A percentile compares a stretch with the other conserved stretches of the same genome.
Conservation (phyloP, 1,140 invertebrate genomes). For the Mercenaria mercenaria region DNA sequence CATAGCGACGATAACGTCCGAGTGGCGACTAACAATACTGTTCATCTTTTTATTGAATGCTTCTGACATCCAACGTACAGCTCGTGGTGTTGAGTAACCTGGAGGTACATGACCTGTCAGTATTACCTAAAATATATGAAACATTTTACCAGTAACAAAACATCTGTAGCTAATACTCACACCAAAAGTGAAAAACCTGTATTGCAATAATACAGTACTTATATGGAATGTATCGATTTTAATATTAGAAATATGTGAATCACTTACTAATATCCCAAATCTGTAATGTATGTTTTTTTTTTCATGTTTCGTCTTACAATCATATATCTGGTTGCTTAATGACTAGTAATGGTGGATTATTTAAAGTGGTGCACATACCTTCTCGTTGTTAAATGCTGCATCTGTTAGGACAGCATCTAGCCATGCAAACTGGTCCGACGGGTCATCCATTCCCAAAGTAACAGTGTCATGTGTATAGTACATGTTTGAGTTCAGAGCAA, state of each 20-base stretch:
- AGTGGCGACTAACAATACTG: constrained; percentile 88
- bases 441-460: constrained; percentile 79
- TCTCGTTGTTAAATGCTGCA: constrained; percentile 90
- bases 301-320: no score
- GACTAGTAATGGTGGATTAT: no score
- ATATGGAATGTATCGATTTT: no score
- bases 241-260: no score
- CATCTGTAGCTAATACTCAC: no score
- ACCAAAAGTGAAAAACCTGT: no score
- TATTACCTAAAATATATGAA: constrained; percentile 90
- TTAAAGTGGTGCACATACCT: no score
- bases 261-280: no score
- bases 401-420: constrained; percentile 90
- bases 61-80: constrained; percentile 88
- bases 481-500: constrained; percentile 95
- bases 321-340: no score
- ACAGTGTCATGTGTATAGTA: constrained; percentile 87
- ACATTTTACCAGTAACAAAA: no score
- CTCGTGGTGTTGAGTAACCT: constrained; percentile 90
- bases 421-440: constrained; percentile 92
- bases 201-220: no score
- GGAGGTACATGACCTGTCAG: constrained; percentile 96
- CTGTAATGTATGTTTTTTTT: no score
- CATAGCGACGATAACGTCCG: constrained; percentile 70
- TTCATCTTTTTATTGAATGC: constrained; percentile 88